These are phyloP conservation scores for Sebastes paucispinis DNA, from an alignment of 2,797 vertebrate genomes.

Conservation along the genomic window DNA sequence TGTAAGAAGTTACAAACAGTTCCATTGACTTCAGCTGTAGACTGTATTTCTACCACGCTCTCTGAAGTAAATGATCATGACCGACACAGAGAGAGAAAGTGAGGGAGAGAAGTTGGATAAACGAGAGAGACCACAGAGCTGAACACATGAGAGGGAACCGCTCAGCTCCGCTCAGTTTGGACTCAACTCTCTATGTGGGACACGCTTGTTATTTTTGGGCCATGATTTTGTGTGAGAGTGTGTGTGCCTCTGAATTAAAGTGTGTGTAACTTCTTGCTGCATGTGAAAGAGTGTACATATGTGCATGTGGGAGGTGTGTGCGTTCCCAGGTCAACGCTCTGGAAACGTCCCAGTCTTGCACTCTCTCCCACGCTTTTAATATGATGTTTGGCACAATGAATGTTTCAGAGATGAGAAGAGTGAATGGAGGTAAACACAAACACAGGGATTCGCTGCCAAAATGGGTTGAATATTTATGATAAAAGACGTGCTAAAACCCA, in stretches of 20 bases:
- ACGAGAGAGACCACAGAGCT: no score
- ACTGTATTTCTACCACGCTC: no score
- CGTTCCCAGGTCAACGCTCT: conserved; percentile 27
- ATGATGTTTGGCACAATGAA: not conserved
- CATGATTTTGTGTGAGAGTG: not conserved
- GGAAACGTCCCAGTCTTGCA: conserved; percentile 7
- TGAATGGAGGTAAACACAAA: conserved; percentile 17
- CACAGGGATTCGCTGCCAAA: not conserved
- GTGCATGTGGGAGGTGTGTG: conserved; percentile 7
- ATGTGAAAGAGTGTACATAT: not conserved
- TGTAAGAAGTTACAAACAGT: no score
- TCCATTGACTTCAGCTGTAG: no score
- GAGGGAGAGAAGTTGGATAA: no score
- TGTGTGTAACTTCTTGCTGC: not conserved
- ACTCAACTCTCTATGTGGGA: conserved; percentile 50
- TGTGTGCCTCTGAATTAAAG: not conserved
- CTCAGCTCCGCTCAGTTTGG: not conserved
- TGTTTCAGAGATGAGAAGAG: not conserved
- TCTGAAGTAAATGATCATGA: no score
- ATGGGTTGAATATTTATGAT: not conserved
- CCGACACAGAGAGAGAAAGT: no score
- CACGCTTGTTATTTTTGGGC: conserved; percentile 57
- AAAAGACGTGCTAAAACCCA: no score
- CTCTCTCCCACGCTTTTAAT: conserved; percentile 20
- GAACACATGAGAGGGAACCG: no score